phyloP scores from a whole-genome alignment of 2,113 vertebrate species.

The Paramisgurnus dabryanus region DNA sequence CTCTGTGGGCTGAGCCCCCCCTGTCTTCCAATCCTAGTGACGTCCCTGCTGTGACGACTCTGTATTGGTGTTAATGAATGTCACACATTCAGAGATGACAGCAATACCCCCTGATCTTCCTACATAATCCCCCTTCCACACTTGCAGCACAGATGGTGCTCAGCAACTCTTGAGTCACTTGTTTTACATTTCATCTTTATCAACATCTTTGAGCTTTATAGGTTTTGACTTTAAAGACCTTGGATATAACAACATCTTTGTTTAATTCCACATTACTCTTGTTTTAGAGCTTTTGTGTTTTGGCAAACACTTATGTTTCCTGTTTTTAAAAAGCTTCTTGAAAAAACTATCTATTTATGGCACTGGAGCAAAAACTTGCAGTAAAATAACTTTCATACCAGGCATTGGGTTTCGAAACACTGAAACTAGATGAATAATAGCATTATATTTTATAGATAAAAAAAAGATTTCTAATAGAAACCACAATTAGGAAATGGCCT shows the following conservation, averaged over 20 bases:
- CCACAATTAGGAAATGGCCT: too few relatives aligned
- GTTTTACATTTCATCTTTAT: conserved; percentile 50
- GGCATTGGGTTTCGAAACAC: not conserved
- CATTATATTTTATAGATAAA: too few relatives aligned
- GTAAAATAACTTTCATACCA: not conserved
- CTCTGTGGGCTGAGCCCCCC: too few relatives aligned
- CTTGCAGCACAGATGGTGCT: conserved; percentile 46
- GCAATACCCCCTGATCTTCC: conserved; percentile 47
- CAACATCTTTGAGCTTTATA: conserved; percentile 26
- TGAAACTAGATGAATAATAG: too few relatives aligned
- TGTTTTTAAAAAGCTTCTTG: too few relatives aligned
- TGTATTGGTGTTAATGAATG: conserved; percentile 67
- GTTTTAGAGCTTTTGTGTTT: too few relatives aligned
- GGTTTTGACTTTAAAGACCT: not conserved
- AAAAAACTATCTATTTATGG: not conserved
- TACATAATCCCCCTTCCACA: conserved; percentile 61
- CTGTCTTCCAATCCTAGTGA: too few relatives aligned
- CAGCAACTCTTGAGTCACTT: conserved; percentile 19
- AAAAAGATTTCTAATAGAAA: too few relatives aligned
- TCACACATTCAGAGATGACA: conserved; percentile 57
- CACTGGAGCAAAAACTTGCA: not conserved
- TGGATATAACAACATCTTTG: not conserved
- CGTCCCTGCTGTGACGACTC: conserved; percentile 27
- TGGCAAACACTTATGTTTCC: too few relatives aligned
- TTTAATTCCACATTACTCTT: not conserved